Conservation (phyloP, 2,888 invertebrate genomes). For the Tenthredo scrophulariae region DNA sequence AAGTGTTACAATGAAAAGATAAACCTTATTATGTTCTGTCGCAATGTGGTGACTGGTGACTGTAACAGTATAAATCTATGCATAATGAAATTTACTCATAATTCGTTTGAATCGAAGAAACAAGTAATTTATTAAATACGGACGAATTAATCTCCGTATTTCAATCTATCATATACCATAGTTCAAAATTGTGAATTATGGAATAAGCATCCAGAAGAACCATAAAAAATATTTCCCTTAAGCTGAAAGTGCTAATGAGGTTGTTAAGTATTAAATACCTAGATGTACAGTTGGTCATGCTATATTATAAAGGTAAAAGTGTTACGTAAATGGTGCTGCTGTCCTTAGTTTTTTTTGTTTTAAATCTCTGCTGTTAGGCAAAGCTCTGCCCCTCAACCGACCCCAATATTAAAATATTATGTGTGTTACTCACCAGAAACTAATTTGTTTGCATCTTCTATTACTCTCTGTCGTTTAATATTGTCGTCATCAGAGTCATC, state of each 20-base stretch:
- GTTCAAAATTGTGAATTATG: conserved; percentile 12
- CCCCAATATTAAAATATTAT: conserved; percentile 44
- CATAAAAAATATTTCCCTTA: conserved; percentile 46
- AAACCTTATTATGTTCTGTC: conserved; percentile 3
- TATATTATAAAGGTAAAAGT: conserved; percentile 40
- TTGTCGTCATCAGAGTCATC: conserved; percentile 72
- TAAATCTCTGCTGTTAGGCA: conserved; percentile 63
- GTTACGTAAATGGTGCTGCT: conserved; percentile 49
- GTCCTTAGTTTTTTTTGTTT: conserved; percentile 54
- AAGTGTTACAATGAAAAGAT: not conserved
- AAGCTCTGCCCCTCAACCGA: conserved; percentile 77
- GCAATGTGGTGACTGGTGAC: conserved; percentile 17
- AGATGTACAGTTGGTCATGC: conserved; percentile 45
- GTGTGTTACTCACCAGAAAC: conserved; percentile 74
- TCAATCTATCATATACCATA: not conserved
- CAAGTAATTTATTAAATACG: not conserved
- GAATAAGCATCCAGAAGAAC: conserved; percentile 50
- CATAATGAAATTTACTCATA: not conserved
- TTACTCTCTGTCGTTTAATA: conserved; percentile 73
- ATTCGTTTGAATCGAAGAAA: not conserved
- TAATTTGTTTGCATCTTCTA: conserved; percentile 75
- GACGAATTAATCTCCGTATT: not conserved
- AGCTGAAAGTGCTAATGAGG: conserved; percentile 46
- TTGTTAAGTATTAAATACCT: conserved; percentile 47
- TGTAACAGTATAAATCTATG: not conserved